phyloP scores from a whole-genome alignment of 1,140 invertebrate species.

The Trachelipus rathkii region DNA sequence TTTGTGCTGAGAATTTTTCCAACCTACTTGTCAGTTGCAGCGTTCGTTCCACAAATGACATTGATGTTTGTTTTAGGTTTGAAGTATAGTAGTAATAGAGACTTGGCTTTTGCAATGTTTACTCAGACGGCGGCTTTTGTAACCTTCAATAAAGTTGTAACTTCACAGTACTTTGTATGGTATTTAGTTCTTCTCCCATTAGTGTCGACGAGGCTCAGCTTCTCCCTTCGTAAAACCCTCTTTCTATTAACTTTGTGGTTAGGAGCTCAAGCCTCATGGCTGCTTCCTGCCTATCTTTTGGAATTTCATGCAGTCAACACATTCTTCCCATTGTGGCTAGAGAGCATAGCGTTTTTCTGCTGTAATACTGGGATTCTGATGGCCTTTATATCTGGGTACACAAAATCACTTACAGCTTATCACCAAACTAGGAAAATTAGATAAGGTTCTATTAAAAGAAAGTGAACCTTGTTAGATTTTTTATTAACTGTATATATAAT shows the following conservation, averaged over 20 bases:
- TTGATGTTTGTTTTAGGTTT: constrained; percentile 68
- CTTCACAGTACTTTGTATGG: constrained; percentile 98
- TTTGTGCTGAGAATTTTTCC: constrained; percentile 58
- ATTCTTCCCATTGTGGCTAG: constrained; percentile 73
- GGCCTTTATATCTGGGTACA: constrained; percentile 62
- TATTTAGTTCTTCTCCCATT: constrained; percentile 81
- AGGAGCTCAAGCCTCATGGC: constrained; percentile 73
- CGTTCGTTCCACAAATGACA: constrained; percentile 69
- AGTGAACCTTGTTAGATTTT: too few relatives aligned
- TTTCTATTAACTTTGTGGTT: constrained; percentile 64
- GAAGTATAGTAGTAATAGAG: constrained; percentile 61
- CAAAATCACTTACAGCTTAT: background rate
- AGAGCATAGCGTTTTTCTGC: constrained; percentile 70
- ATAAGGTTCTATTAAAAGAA: too few relatives aligned
- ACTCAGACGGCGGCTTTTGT: constrained; percentile 83
- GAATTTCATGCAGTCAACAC: constrained; percentile 83
- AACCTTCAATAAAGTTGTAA: constrained; percentile 91
- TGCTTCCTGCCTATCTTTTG: constrained; percentile 82
- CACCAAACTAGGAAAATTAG: constrained; percentile 30
- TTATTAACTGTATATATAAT: too few relatives aligned
- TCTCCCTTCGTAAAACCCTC: constrained; percentile 48
- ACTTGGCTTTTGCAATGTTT: constrained; percentile 80
- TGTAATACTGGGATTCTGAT: constrained; percentile 69
- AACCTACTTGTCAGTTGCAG: constrained; percentile 60
- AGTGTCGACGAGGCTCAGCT: constrained; percentile 56